phyloP scores from a whole-genome alignment of 2,888 invertebrate species.

The Pollenia amentaria region DNA sequence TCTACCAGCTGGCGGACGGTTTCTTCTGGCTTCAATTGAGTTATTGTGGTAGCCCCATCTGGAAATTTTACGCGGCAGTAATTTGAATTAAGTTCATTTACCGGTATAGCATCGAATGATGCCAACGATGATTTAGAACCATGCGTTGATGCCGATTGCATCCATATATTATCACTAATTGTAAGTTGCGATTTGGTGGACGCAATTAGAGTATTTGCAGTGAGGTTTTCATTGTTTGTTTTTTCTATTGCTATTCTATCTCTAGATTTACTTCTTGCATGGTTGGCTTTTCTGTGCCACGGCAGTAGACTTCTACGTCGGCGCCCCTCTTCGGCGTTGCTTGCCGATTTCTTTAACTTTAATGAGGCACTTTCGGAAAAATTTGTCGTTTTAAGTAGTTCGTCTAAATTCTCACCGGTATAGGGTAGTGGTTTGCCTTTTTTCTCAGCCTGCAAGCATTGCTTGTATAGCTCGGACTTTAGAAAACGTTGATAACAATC shows the following conservation, averaged over 20 bases:
- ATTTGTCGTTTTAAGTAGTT: constrained; percentile 81
- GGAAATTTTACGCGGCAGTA: constrained; percentile 93
- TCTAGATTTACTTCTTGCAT: constrained; percentile 88
- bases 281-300: constrained; percentile 89
- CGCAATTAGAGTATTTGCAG: constrained; percentile 62
- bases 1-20: constrained; percentile 92
- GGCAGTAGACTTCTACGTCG: constrained; percentile 94
- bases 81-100: constrained; percentile 82
- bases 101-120: constrained; percentile 81
- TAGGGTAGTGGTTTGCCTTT: constrained; percentile 87
- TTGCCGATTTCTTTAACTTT: constrained; percentile 91
- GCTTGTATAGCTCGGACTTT: constrained; percentile 94
- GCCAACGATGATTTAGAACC: constrained; percentile 84
- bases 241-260: constrained; percentile 84
- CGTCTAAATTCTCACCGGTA: constrained; percentile 84
- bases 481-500: constrained; percentile 97
- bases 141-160: constrained; percentile 76
- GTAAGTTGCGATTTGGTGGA: constrained; percentile 75
- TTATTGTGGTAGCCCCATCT: constrained; percentile 96
- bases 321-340: constrained; percentile 92
- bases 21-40: constrained; percentile 91
- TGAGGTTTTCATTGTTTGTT: not conserved
- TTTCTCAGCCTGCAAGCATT: constrained; percentile 89
- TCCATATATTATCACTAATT: constrained; percentile 49
- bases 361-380: constrained; percentile 74